These are phyloP conservation scores for Stylophora pistillata DNA, from an alignment of 64 coral and sea anemone genomes.

Conservation along the genomic window DNA sequence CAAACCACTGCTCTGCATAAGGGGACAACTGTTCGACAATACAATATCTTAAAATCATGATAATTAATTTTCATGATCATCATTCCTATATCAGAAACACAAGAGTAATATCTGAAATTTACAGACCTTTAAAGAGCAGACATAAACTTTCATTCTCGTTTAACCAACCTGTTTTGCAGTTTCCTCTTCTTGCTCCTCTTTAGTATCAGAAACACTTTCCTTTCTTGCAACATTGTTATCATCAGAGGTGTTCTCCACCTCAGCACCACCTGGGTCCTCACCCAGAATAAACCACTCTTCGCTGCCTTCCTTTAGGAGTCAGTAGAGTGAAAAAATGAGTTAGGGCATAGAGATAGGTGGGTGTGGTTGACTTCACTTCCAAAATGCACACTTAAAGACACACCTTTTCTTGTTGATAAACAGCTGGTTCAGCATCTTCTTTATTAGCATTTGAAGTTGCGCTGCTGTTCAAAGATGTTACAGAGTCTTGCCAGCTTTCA, in stretches of 20 bases:
- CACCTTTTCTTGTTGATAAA: conserved; percentile 18
- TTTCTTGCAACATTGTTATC: background rate
- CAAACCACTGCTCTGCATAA: conserved; percentile 66
- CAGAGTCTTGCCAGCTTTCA: background rate
- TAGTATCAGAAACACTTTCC: background rate
- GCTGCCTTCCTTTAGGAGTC: background rate
- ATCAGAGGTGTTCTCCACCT: background rate
- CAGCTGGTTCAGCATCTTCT: background rate
- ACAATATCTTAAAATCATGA: background rate
- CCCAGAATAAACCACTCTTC: conserved; percentile 26
- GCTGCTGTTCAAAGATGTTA: conserved; percentile 7
- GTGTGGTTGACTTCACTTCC: too few relatives aligned
- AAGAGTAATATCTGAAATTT: background rate
- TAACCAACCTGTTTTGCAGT: background rate
- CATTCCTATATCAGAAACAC: too few relatives aligned
- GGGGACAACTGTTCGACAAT: background rate
- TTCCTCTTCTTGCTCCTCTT: background rate
- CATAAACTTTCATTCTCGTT: background rate
- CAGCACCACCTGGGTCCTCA: background rate
- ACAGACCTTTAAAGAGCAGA: too few relatives aligned
- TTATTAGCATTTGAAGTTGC: background rate
- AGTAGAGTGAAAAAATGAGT: background rate
- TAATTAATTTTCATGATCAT: background rate
- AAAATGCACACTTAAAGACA: background rate
- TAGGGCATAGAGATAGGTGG: too few relatives aligned